These are phyloP conservation scores for Nebria ingens DNA, from an alignment of 1,140 invertebrate species.

Conservation along the genomic window DNA sequence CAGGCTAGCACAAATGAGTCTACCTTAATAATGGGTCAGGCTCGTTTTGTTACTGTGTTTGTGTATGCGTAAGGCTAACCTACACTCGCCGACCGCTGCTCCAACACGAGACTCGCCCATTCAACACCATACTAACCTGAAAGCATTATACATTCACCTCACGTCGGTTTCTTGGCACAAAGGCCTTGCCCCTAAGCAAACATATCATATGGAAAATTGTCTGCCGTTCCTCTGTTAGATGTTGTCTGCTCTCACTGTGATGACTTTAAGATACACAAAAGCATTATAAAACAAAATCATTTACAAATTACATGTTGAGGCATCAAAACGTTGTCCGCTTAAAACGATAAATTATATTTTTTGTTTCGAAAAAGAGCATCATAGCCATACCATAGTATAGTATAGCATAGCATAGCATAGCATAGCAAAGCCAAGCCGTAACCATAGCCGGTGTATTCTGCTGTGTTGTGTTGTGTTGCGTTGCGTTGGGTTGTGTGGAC, in stretches of 20 bases:
- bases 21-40: slow-evolving; percentile 35
- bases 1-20: slow-evolving; percentile 35
- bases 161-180: slow-evolving; percentile 11
- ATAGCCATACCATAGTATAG: too few species aligned
- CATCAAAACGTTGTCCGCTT: slow-evolving; percentile 34
- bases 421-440: too few species aligned
- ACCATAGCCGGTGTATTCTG: too few species aligned
- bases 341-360: slow-evolving; percentile 32
- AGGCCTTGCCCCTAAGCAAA: slow-evolving; percentile 33
- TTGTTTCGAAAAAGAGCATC: slow-evolving; percentile 12
- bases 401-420: too few species aligned
- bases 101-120: too few species aligned
- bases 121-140: too few species aligned
- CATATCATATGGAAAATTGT: slow-evolving; percentile 35
- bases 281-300: slow-evolving; percentile 34
- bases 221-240: slow-evolving; percentile 27
- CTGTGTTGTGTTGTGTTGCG: too few species aligned
- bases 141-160: neutral
- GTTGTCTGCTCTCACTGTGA: slow-evolving; percentile 19
- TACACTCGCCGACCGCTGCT: neutral
- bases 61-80: neutral
- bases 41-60: slow-evolving; percentile 25
- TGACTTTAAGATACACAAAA: slow-evolving; percentile 30
- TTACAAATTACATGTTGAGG: slow-evolving; percentile 34
- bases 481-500: too few species aligned